These are phyloP conservation scores for Myotis davidii DNA, from an alignment of 2,113 vertebrate species.

Conservation along the genomic window DNA sequence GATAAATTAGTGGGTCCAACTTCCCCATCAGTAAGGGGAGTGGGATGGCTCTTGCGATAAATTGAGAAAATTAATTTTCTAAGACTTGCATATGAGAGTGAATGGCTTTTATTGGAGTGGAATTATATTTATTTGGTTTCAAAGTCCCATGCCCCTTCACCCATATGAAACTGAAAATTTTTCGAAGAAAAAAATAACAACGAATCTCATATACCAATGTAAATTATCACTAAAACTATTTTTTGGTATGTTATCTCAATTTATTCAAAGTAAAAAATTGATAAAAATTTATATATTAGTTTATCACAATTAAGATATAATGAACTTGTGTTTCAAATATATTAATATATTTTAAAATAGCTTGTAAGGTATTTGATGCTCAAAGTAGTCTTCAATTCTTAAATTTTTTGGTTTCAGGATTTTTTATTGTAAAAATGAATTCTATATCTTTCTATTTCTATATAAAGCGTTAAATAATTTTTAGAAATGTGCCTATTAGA, in stretches of 20 bases:
- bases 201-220: background rate
- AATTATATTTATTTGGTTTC: too few relatives aligned
- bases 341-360: background rate
- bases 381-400: background rate
- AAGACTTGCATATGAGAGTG: too few relatives aligned
- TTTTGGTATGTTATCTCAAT: background rate
- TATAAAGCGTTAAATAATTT: background rate
- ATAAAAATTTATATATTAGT: background rate
- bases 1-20: too few relatives aligned
- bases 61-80: too few relatives aligned
- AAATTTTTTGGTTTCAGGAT: background rate
- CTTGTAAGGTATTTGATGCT: background rate
- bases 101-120: too few relatives aligned
- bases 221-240: background rate
- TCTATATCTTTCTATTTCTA: background rate
- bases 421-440: background rate
- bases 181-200: constrained; percentile 7
- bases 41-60: too few relatives aligned
- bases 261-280: background rate
- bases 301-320: background rate
- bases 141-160: background rate
- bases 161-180: background rate
- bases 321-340: background rate
- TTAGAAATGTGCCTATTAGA: background rate
- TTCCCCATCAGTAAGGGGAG: too few relatives aligned